Evolutionary conservation across 2,888 invertebrate species (phyloP).

Genomic region (Drosophila buzzatii): DNA sequence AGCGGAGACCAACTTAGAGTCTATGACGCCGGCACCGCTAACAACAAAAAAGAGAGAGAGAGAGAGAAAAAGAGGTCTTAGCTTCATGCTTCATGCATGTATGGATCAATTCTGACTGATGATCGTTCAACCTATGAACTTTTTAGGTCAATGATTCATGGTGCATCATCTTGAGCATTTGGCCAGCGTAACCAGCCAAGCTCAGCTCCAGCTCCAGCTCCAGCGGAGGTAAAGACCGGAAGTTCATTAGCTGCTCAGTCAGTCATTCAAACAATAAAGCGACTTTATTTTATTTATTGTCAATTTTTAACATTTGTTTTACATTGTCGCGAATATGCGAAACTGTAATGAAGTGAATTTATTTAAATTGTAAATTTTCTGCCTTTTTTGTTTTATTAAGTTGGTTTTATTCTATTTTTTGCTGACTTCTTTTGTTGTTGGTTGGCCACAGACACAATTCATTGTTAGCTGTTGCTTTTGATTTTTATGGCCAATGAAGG

Average conservation of each 20-base stretch:
- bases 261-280: constrained; percentile 64
- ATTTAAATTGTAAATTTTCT: constrained; percentile 74
- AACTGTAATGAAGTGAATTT: constrained; percentile 72
- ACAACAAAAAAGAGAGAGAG: not conserved
- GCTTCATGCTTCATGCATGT: not conserved
- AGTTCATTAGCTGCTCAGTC: constrained; percentile 49
- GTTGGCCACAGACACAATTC: constrained; percentile 63
- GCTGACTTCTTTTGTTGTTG: constrained; percentile 26
- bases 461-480: constrained; percentile 67
- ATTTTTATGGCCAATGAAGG: constrained; percentile 78
- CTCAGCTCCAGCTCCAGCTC: not conserved
- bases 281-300: constrained; percentile 65
- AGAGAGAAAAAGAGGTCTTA: constrained; percentile 7
- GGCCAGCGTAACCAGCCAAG: not conserved
- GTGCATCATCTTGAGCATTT: not conserved
- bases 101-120: constrained; percentile 8
- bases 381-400: constrained; percentile 17
- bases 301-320: constrained; percentile 71
- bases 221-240: constrained; percentile 59
- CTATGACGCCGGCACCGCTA: constrained; percentile 40
- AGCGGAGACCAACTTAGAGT: constrained; percentile 21
- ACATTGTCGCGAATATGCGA: constrained; percentile 75
- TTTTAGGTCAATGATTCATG: constrained; percentile 42
- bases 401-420: constrained; percentile 17
- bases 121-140: constrained; percentile 46